phyloP scores from a whole-genome alignment of 37 sponge, comb jelly and placozoan genomes.

The Haliclona indistincta region DNA sequence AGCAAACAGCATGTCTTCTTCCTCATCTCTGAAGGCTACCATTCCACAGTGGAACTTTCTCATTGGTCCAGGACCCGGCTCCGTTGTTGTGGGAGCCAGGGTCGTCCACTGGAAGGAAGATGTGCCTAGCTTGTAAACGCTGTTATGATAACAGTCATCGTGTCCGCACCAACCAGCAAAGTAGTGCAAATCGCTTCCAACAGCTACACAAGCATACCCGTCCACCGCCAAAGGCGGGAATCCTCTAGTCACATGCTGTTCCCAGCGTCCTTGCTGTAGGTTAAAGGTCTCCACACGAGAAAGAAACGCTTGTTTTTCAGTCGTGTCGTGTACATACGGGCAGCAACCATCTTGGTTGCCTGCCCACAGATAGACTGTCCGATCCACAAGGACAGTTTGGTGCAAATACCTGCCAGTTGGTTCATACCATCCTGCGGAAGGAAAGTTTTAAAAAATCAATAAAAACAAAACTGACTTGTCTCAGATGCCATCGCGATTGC shows the following conservation, averaged over 20 bases:
- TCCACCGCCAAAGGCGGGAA: neutral
- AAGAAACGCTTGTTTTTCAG: neutral
- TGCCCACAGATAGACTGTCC: too few species aligned
- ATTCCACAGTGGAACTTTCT: constrained; percentile 8
- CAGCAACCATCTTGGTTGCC: too few species aligned
- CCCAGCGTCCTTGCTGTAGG: neutral
- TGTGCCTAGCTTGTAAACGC: neutral
- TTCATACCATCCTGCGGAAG: too few species aligned
- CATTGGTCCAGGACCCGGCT: neutral
- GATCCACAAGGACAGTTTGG: too few species aligned
- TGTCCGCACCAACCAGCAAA: constrained; percentile 6
- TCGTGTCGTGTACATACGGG: neutral
- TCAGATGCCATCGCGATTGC: too few species aligned
- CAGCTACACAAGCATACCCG: neutral
- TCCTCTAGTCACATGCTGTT: neutral
- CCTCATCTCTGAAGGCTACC: neutral
- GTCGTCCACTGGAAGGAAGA: neutral
- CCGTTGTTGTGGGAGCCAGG: neutral
- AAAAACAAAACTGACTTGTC: too few species aligned
- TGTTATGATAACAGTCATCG: constrained; percentile 2
- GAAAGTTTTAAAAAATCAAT: too few species aligned
- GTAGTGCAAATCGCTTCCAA: neutral
- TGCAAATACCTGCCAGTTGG: too few species aligned
- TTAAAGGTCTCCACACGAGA: neutral
- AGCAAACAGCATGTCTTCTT: neutral